A percentile compares a stretch with the other conserved stretches of the same genome.
These are phyloP conservation scores for Pheosia tremula DNA, from an alignment of 2,888 invertebrate genomes.

Conservation along the genomic window DNA sequence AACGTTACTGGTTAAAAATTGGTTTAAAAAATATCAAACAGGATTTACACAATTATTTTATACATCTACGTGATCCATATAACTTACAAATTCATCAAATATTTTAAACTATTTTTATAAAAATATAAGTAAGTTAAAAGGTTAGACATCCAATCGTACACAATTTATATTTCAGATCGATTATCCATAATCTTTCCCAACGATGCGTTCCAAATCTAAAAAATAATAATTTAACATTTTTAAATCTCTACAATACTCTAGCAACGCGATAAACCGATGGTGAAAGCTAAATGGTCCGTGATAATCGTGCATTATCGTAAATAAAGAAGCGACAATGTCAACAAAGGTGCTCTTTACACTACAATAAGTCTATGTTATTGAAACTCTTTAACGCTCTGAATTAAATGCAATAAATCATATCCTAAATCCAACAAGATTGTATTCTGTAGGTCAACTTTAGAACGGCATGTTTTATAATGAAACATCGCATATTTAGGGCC, in stretches of 20 bases:
- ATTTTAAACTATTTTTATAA: too few species aligned
- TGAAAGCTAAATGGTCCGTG: slow-evolving; percentile 65
- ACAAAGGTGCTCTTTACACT: slow-evolving; percentile 52
- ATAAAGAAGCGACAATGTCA: slow-evolving; percentile 57
- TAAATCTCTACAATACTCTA: slow-evolving; percentile 11
- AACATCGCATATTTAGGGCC: too few species aligned
- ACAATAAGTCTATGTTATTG: slow-evolving; percentile 54
- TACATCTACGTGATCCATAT: too few species aligned
- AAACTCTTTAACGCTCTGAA: slow-evolving; percentile 55
- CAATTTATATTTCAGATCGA: background rate
- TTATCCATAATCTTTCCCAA: background rate
- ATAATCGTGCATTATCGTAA: slow-evolving; percentile 72
- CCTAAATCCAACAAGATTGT: slow-evolving; percentile 42
- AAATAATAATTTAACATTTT: slow-evolving; percentile 6
- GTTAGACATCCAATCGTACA: too few species aligned
- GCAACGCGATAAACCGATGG: slow-evolving; percentile 51
- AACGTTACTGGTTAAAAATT: too few species aligned
- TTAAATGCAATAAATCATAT: slow-evolving; percentile 59
- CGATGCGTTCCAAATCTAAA: background rate
- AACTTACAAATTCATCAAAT: too few species aligned
- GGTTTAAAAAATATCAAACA: too few species aligned
- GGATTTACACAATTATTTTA: too few species aligned
- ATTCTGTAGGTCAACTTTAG: slow-evolving; percentile 17
- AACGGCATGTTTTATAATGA: slow-evolving; percentile 8
- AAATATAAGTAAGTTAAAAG: too few species aligned